These are phyloP conservation scores for Artibeus jamaicensis DNA, from an alignment of 2,797 vertebrate species.

Conservation along the genomic window DNA sequence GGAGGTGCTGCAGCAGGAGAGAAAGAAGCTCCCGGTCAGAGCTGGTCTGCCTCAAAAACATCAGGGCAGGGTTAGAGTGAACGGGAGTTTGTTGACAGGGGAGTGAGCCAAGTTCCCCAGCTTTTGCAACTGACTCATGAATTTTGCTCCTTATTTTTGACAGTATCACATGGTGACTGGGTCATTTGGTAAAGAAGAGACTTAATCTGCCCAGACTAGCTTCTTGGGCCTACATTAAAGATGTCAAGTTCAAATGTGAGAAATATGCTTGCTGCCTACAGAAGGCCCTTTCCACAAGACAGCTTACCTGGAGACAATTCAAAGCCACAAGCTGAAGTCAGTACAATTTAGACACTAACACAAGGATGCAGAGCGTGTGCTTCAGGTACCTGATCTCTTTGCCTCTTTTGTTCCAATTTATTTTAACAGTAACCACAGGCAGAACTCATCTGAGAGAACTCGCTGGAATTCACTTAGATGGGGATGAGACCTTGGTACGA, in stretches of 20 bases:
- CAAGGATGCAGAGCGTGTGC: neutral
- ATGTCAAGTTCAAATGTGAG: neutral
- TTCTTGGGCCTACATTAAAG: neutral
- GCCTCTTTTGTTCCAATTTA: neutral
- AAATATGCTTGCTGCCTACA: neutral
- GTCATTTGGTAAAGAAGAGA: neutral
- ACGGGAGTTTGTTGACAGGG: neutral
- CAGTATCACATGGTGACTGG: neutral
- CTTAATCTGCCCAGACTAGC: neutral
- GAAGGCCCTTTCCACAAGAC: neutral
- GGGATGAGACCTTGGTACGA: neutral
- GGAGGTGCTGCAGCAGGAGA: neutral
- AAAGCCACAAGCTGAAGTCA: neutral
- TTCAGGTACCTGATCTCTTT: neutral
- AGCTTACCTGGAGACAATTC: neutral
- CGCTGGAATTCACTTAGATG: neutral
- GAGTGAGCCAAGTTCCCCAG: neutral
- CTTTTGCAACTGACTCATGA: neutral
- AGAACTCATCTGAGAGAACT: neutral
- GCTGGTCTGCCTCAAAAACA: neutral
- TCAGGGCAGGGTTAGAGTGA: neutral
- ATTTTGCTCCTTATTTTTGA: neutral
- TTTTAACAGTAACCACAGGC: neutral
- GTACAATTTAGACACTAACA: neutral
- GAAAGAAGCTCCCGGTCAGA: neutral